Evolutionary conservation across 2,888 invertebrate genomes (phyloP).

Genomic region (Lysandra coridon): DNA sequence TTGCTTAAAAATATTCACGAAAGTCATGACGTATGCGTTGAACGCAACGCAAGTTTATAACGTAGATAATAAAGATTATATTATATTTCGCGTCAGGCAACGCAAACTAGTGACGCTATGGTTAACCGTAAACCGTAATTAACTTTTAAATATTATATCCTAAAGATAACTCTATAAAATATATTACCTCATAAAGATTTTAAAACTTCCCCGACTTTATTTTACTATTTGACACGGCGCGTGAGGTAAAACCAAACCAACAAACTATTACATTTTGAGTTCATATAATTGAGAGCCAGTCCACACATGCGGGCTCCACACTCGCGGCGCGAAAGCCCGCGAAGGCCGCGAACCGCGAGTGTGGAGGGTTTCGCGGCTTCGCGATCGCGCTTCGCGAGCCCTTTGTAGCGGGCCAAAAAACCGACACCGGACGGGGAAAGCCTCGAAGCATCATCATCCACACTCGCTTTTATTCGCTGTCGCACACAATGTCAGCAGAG

Average conservation of each 20-base stretch:
- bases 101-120: constrained; percentile 1
- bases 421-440: too few species aligned
- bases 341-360: too few species aligned
- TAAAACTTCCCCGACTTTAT: neutral
- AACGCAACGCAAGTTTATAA: neutral
- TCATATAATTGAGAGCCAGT: too few species aligned
- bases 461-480: too few species aligned
- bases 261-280: too few species aligned
- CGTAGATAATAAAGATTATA: neutral
- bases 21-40: neutral
- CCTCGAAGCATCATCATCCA: too few species aligned
- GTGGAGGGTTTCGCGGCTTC: too few species aligned
- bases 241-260: neutral
- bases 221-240: neutral
- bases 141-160: neutral
- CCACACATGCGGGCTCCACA: too few species aligned
- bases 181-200: neutral
- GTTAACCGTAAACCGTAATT: neutral
- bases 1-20: neutral
- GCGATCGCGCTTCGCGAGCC: too few species aligned
- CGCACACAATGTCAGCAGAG: too few species aligned
- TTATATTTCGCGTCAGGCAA: neutral
- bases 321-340: too few species aligned
- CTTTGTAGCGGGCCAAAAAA: too few species aligned
- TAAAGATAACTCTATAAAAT: neutral